Percentiles rank a stretch among this genome's conserved stretches.
These are phyloP conservation scores for Philypnodon macrostomus DNA, from an alignment of 2,797 vertebrate species.

Conservation along the genomic window DNA sequence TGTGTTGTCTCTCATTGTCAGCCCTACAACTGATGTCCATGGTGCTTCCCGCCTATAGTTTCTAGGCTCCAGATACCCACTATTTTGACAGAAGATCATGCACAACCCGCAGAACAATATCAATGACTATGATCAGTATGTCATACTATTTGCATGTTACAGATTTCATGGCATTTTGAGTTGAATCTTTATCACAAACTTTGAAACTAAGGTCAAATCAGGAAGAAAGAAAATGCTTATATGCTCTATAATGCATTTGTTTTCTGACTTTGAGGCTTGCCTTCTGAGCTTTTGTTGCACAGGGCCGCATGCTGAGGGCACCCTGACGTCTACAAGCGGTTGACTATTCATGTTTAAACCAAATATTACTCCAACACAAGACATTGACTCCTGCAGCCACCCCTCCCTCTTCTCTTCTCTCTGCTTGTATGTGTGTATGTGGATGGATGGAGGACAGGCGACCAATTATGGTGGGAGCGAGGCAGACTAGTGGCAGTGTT, in stretches of 20 bases:
- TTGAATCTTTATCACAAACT: too few species aligned
- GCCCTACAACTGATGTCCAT: too few species aligned
- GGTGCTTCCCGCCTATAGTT: too few species aligned
- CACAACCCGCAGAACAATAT: too few species aligned
- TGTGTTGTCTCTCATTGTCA: too few species aligned
- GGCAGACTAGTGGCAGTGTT: constrained; percentile 50
- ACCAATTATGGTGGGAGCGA: constrained; percentile 55
- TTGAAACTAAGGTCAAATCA: too few species aligned
- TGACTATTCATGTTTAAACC: constrained; percentile 59
- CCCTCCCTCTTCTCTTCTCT: constrained; percentile 43
- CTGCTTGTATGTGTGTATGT: constrained; percentile 17
- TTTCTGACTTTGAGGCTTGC: constrained; percentile 28
- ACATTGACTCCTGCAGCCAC: constrained; percentile 45
- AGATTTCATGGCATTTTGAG: too few species aligned
- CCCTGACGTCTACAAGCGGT: constrained; percentile 62
- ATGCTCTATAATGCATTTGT: neutral
- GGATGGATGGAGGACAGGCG: constrained; percentile 43
- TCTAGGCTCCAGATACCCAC: too few species aligned
- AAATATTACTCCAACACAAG: constrained; percentile 67
- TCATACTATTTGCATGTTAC: too few species aligned
- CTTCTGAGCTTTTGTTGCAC: constrained; percentile 20
- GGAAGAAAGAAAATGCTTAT: neutral
- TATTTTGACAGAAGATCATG: too few species aligned
- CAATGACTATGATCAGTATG: too few species aligned
- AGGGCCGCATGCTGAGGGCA: constrained; percentile 30